Evolutionary conservation across 2,797 vertebrate genomes (phyloP), one percentile per base, ranked within the genome.

Genomic region (Nasua narica): DNA sequence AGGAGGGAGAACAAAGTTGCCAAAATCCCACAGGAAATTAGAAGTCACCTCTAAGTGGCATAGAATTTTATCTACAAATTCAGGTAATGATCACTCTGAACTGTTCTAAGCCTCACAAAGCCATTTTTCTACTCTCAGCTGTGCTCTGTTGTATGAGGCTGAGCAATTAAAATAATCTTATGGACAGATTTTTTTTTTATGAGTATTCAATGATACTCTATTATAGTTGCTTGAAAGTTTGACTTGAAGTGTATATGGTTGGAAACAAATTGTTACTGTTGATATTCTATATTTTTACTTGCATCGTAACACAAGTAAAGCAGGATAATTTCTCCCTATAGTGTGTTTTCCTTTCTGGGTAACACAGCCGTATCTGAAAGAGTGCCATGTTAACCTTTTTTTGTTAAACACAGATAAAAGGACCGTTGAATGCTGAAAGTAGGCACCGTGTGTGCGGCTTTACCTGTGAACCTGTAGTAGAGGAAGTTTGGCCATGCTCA

Each of bases 21-120:
- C 62, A 87, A 10, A 87, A 67, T 92, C 82, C 62, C 50, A 35
- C n/a, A 77, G 91, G 50, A 96, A 93, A 82, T 96, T 67, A 35
- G 40, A 69, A 72, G 58, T 81, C 43, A 67, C 0, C 56, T 91
- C 35, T 95, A 25, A 25, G 3, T 40, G 9, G 7, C 11, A 35
- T 60, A 60, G 79, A 74, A 52, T 48, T 69, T 76, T 85, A 93
- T 88, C 78, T 85, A 43, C 5, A 70, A 13, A 54, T 81, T 91
- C 35, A 54, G 43, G 23, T 84, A 54, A 40, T 43, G 32, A 27
- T 46, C 65, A 40, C 25, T 32, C 7, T 95, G 78, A 85, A 79
- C 46, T 91, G 16, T 77, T 90, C 29, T 29, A 69, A 18, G 18
- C 48, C n/a, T 83, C 46, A 40, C 37, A 46, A 87, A 90, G 78